phyloP scores from a whole-genome alignment of 1,140 invertebrate species.

The Ditylenchus dipsaci region DNA sequence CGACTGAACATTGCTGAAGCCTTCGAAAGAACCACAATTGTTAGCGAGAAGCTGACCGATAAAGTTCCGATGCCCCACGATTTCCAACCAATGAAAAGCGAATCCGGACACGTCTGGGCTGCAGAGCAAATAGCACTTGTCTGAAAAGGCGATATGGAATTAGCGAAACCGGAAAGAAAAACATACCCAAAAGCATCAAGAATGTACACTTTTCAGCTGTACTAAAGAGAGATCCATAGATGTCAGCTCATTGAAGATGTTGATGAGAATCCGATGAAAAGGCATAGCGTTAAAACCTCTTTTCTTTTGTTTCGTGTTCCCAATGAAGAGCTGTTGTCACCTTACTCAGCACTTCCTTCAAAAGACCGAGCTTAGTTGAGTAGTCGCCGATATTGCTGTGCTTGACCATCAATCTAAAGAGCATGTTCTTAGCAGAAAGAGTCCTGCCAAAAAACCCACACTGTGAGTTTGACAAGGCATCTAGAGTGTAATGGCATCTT shows the following conservation, averaged over 20 bases:
- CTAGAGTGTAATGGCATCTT: conserved; percentile 83
- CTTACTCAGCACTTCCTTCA: conserved; percentile 91
- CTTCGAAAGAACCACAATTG: conserved; percentile 37
- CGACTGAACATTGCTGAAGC: conserved; percentile 69
- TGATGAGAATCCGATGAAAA: conserved; percentile 92
- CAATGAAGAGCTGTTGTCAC: conserved; percentile 86
- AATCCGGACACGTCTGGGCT: conserved; percentile 91
- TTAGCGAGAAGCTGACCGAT: conserved; percentile 75
- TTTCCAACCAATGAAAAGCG: conserved; percentile 93
- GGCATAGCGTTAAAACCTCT: conserved; percentile 90
- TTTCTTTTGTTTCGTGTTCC: conserved; percentile 79
- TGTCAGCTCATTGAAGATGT: conserved; percentile 91
- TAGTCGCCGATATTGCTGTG: conserved; percentile 74
- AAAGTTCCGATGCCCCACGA: conserved; percentile 89
- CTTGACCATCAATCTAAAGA: conserved; percentile 74
- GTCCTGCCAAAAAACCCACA: too few relatives aligned
- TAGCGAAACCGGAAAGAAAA: neutral
- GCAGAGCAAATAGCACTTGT: conserved; percentile 59
- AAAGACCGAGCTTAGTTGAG: conserved; percentile 86
- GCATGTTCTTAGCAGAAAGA: neutral
- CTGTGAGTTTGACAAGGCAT: conserved; percentile 42
- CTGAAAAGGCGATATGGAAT: too few relatives aligned
- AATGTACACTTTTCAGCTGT: conserved; percentile 75
- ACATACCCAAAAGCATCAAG: conserved; percentile 63
- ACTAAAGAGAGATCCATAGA: conserved; percentile 82